Evolutionary conservation across 2,888 invertebrate species (phyloP), one percentile per base, ranked within the genome.

Genomic region (Galerucella calmariensis): DNA sequence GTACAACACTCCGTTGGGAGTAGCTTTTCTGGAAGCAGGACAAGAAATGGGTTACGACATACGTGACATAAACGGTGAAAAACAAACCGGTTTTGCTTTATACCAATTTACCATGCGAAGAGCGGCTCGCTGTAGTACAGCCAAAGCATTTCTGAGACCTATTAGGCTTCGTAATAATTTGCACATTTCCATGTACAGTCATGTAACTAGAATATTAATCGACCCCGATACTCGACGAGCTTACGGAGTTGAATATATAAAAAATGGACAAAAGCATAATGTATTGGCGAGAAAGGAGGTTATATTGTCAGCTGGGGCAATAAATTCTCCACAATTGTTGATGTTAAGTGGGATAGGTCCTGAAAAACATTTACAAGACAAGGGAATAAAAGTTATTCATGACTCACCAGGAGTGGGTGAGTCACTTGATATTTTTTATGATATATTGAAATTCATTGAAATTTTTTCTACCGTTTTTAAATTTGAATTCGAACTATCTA

Each of bases 1-100:
- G 0, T 95, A 92, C 88, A 91, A 93, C 84, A 96, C 96, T 0
- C 96, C 97, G 0, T 87, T 97, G 53, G 96, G 95, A 0, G 91
- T 93, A 0, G 95, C 96, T 0, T 95, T 96, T 82, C 87, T 97
- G 0, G 94, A 96, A 89, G 96, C 96, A 0, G 96, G 94, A n/a
- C 93, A 95, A 85, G 96, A 97, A 87, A 94, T 96, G 94, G 96
- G 96, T 35, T 97, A 96, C 87, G 94, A 95, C 73, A 92, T 95
- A 72, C 86, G 93, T 0, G 97, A 97, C 86, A 90, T 95, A 0
- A 97, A 97, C 84, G 96, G 96, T 0, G 94, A 90, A 0, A 91
- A 94, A 81, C 97, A 97, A 86, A 95, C 96, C 0, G 97, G 96
- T 9, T 96, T 94, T 84, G 93, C 93, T 1, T 92, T 96, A 84